A percentile compares a stretch with the other conserved stretches of the same genome.
phyloP scores from a whole-genome alignment of 2,888 invertebrate species.

The Drosophila nr. perissopoda region DNA sequence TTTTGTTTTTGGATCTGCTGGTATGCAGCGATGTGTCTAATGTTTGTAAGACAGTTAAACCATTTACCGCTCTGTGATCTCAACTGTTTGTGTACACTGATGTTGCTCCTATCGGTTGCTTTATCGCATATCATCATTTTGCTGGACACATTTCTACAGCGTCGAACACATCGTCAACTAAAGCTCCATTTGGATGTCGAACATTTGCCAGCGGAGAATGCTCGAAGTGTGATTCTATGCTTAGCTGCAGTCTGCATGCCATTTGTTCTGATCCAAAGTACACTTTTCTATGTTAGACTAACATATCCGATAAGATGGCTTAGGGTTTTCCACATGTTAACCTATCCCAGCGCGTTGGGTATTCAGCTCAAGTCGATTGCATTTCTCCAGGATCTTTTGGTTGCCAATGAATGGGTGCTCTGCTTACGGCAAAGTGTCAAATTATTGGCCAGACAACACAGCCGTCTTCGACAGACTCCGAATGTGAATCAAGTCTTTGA shows the following conservation, averaged over 20 bases:
- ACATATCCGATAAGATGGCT: background rate
- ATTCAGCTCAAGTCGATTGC: conserved; percentile 57
- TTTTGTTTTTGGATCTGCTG: conserved; percentile 51
- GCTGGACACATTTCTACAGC: conserved; percentile 34
- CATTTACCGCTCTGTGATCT: conserved; percentile 22
- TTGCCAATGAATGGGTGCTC: conserved; percentile 33
- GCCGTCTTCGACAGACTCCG: conserved; percentile 5
- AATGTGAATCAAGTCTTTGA: conserved; percentile 38
- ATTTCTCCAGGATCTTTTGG: conserved; percentile 54
- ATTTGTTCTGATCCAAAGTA: background rate
- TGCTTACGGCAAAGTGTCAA: conserved; percentile 19
- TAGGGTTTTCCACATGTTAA: conserved; percentile 15
- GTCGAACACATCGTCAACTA: background rate
- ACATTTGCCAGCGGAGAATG: background rate
- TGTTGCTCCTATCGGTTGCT: conserved; percentile 29
- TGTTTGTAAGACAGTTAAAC: background rate
- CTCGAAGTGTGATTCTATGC: background rate
- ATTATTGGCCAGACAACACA: conserved; percentile 31
- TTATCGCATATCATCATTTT: conserved; percentile 43
- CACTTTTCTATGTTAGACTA: background rate
- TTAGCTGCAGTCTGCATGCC: conserved; percentile 17
- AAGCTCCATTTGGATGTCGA: background rate
- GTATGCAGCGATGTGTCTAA: conserved; percentile 29
- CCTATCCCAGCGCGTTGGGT: conserved; percentile 33
- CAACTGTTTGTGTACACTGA: conserved; percentile 32